phyloP scores from a whole-genome alignment of 1,140 invertebrate species.

The Antheraea mylitta region DNA sequence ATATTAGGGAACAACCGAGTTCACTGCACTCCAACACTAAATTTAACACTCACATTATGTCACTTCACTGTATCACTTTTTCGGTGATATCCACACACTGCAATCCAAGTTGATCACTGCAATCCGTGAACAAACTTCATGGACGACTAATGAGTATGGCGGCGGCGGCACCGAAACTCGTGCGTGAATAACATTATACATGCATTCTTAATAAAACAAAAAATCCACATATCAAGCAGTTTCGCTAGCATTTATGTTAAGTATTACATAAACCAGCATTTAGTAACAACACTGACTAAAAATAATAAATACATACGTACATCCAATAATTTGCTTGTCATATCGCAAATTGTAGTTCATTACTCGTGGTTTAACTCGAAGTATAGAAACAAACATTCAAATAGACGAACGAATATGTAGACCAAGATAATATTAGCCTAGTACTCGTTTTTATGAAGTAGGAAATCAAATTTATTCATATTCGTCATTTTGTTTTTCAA shows the following conservation, averaged over 20 bases:
- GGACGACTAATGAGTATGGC: constrained; percentile 50
- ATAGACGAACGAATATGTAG: no score
- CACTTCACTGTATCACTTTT: constrained; percentile 68
- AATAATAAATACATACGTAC: constrained; percentile 2
- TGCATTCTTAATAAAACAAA: constrained; percentile 5
- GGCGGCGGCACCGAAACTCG: constrained; percentile 37
- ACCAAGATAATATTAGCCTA: no score
- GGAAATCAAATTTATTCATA: not conserved
- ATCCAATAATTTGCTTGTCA: not conserved
- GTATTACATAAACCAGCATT: constrained; percentile 4
- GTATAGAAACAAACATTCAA: no score
- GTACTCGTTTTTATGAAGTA: not conserved
- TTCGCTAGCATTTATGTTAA: constrained; percentile 4
- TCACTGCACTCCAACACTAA: constrained; percentile 64
- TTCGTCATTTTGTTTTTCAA: not conserved
- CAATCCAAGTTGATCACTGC: constrained; percentile 73
- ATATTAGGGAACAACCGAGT: constrained; percentile 3
- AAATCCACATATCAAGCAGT: constrained; percentile 10
- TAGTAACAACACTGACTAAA: constrained; percentile 10
- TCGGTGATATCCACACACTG: constrained; percentile 55
- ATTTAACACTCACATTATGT: constrained; percentile 52
- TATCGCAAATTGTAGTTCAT: not conserved
- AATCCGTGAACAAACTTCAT: constrained; percentile 55
- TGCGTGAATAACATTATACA: constrained; percentile 12
- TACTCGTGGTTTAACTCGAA: not conserved